Conservation (phyloP, 2,797 vertebrate species). For the Vireo griseus region DNA sequence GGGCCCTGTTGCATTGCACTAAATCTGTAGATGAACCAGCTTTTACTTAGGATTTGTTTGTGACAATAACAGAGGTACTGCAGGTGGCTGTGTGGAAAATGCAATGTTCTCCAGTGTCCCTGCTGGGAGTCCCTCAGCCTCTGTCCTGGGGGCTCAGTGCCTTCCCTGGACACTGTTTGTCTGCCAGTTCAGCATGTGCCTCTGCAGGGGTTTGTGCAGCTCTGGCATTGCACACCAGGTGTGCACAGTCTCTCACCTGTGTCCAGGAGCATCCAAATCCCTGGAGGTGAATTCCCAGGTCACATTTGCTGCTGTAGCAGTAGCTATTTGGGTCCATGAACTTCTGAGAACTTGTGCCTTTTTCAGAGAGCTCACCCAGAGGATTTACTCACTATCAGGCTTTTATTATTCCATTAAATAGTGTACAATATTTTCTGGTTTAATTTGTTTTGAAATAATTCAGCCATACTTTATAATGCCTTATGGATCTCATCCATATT, state of each 20-base stretch:
- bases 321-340: neutral
- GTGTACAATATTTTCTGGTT: neutral
- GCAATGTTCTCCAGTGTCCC: neutral
- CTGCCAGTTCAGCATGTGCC: accelerated
- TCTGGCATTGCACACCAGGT: neutral
- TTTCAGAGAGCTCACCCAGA: neutral
- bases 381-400: neutral
- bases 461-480: neutral
- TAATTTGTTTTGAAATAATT: conserved; percentile 17
- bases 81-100: neutral
- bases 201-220: neutral
- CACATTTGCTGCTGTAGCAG: neutral
- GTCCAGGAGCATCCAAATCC: neutral
- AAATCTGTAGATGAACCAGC: neutral
- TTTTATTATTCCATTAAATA: neutral
- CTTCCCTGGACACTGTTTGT: neutral
- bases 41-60: neutral
- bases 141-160: neutral
- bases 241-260: neutral
- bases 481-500: conserved; percentile 20
- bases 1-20: neutral
- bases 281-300: accelerated
- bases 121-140: neutral
- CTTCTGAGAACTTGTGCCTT: neutral
- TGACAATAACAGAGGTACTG: neutral